These are phyloP conservation scores for Dendrolimus pini DNA, from an alignment of 2,888 invertebrate species.

Conservation along the genomic window DNA sequence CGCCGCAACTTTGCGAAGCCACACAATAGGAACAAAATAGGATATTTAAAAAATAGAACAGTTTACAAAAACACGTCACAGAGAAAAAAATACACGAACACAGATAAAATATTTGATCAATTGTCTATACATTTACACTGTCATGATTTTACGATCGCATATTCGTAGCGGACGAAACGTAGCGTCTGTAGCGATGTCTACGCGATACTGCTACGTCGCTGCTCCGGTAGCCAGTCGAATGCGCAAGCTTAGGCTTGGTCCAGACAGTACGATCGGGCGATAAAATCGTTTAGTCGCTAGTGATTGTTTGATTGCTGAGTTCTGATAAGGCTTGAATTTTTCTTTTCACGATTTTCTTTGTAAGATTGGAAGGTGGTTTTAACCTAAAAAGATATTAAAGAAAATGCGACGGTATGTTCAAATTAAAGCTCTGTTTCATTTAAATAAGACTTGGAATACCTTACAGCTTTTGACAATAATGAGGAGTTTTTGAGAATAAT, in stretches of 20 bases:
- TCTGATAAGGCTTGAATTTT: not conserved
- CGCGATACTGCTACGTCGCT: conserved; percentile 44
- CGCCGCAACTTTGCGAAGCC: conserved; percentile 24
- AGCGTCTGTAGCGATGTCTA: conserved; percentile 38
- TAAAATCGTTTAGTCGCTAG: conserved; percentile 6
- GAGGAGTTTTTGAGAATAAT: too few relatives aligned
- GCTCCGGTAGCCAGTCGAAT: conserved; percentile 18
- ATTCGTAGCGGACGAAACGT: conserved; percentile 34
- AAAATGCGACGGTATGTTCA: too few relatives aligned
- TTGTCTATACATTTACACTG: conserved; percentile 11
- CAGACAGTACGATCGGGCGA: conserved; percentile 21
- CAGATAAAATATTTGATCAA: conserved; percentile 17
- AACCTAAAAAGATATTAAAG: too few relatives aligned
- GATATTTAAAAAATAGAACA: conserved; percentile 4
- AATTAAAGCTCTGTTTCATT: too few relatives aligned
- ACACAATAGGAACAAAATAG: conserved; percentile 17
- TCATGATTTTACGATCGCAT: conserved; percentile 22
- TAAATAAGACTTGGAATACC: too few relatives aligned
- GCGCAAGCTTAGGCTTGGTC: conserved; percentile 38
- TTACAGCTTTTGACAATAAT: too few relatives aligned
- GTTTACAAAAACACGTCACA: conserved; percentile 7
- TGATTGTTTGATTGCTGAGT: not conserved
- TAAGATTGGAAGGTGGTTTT: not conserved
- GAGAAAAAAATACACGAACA: conserved; percentile 7
- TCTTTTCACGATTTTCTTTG: not conserved